Evolutionary conservation across 2,113 vertebrate genomes (phyloP), one percentile per base, ranked within the genome.

Genomic region (Odocoileus virginianus): DNA sequence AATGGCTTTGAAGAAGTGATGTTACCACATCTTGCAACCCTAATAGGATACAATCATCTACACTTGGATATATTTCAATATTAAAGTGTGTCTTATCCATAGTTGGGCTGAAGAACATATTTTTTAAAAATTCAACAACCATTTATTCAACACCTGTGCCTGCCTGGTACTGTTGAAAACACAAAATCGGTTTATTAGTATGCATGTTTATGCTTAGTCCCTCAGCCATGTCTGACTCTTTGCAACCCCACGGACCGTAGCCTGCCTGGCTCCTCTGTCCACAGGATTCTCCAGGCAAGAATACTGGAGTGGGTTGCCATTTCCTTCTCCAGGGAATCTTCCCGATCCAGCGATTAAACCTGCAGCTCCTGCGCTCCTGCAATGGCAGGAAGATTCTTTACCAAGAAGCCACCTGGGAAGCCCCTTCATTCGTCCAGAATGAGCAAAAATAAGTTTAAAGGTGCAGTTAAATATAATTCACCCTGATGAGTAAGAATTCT

Each of bases 1-100:
- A 50, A 19, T 27, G 19, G 5, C 16, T 86, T 81, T 87, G 86
- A 83, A 92, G 95, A 95, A 71, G 10, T 7, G 45, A 94, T 58
- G 33, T 50, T 52, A 43, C 27, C 11, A n/a, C 64, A 74, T 52
- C 27, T 78, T 55, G 43, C 47, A 57, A 81, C 3, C 17, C 33
- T 83, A 45, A 79, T 16, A 28, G 57, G 12, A 71, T 10, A 28
- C 30, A n/a, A 86, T 17, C 55, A 57, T 17, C 57, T n/a, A 43
- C 28, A 61, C 67, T 40, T 87, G 71, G 61, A 27, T 55, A 14
- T 47, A 36, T 33, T 87, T 84, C 93, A 97, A 19, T 11, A 89
- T 74, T 30, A 93, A 96, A 94, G 64, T 84, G 71, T 89, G 30
- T 87, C 84, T 74, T 92, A 36, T 40, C 50, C 67, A 54, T 17